Evolutionary conservation across 30 jellyfish, hydroid and myxozoan genomes (phyloP).

Genomic region (Cassiopea xamachana): DNA sequence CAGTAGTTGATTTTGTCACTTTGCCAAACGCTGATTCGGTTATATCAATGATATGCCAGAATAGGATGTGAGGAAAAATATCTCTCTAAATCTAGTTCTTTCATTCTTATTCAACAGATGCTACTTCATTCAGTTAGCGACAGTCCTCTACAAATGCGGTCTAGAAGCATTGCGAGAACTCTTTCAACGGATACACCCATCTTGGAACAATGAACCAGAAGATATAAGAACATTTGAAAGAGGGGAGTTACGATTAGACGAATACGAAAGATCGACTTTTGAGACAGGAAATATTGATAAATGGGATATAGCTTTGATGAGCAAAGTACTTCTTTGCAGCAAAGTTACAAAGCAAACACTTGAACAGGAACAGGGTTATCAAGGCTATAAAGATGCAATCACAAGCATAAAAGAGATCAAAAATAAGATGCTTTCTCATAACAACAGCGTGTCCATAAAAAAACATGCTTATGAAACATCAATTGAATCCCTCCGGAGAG

Average conservation of each 20-base stretch:
- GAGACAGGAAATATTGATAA: conserved; percentile 27
- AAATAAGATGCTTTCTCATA: conserved; percentile 18
- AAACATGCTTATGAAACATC: not conserved
- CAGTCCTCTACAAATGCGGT: conserved; percentile 26
- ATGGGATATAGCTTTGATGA: conserved; percentile 52
- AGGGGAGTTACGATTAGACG: conserved; percentile 13
- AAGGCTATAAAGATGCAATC: not conserved
- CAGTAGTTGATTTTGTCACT: no score
- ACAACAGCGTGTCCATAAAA: not conserved
- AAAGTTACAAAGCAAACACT: not conserved
- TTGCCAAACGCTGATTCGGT: no score
- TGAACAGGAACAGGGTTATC: not conserved
- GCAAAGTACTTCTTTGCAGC: conserved; percentile 24
- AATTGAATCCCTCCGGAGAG: not conserved
- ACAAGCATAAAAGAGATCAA: conserved; percentile 5
- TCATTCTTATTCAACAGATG: conserved; percentile 9
- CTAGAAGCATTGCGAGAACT: conserved; percentile 31
- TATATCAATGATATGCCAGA: no score
- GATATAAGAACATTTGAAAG: not conserved
- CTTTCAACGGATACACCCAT: conserved; percentile 27
- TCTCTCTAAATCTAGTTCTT: no score
- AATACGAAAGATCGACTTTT: conserved; percentile 1
- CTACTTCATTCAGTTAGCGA: conserved; percentile 13
- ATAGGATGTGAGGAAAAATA: no score
- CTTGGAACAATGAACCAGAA: conserved; percentile 4